Conservation (phyloP, 2,797 vertebrate species). For the Catamblyrhynchus diadema region DNA sequence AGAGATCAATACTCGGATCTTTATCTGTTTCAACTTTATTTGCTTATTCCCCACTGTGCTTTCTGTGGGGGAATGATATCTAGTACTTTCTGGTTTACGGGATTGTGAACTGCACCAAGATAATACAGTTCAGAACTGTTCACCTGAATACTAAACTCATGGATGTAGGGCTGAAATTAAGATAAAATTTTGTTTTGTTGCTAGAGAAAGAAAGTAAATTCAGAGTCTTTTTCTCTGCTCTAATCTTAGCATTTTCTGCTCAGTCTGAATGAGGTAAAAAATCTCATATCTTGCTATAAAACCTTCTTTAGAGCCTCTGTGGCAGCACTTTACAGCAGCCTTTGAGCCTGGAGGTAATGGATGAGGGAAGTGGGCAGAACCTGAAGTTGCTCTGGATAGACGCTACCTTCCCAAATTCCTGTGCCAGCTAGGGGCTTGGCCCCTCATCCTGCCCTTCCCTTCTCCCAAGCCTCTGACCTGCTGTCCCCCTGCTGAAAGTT, state of each 20-base stretch:
- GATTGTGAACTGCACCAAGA: background rate
- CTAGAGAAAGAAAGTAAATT: background rate
- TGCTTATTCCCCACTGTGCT: conserved; percentile 45
- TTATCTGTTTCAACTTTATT: conserved; percentile 63
- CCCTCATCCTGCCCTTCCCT: background rate
- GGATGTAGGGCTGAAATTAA: background rate
- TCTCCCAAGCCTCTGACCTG: background rate
- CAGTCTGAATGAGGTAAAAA: background rate
- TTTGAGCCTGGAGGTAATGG: background rate
- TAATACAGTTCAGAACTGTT: background rate
- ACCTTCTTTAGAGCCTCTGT: background rate
- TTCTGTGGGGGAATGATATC: background rate
- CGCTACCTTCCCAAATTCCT: fast-evolving
- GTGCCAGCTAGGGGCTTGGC: fast-evolving
- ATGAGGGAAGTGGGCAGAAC: background rate
- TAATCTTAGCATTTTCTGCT: background rate
- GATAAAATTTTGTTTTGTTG: background rate
- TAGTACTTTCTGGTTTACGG: background rate
- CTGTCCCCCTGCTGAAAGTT: background rate
- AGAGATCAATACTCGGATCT: conserved; percentile 70
- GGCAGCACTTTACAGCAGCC: background rate
- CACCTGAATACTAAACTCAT: background rate
- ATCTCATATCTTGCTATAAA: background rate
- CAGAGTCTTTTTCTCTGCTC: background rate
- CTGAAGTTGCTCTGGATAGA: fast-evolving